Evolutionary conservation across 1,140 invertebrate species (phyloP), one percentile per base, ranked within the genome.

Genomic region (Maniola jurtina): DNA sequence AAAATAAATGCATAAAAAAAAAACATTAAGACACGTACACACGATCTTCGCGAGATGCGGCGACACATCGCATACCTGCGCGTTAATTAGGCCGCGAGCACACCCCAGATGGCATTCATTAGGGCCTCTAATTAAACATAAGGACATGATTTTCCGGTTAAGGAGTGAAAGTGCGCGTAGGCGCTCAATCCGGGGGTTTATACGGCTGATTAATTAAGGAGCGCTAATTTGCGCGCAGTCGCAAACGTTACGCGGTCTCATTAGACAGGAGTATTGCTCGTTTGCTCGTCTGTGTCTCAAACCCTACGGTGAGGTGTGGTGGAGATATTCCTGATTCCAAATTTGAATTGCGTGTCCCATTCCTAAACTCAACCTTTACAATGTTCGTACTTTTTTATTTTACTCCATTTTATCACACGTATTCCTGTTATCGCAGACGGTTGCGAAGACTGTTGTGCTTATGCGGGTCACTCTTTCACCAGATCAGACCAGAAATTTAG

Each of bases 81-180:
- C 69, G 61, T 85, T 84, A 84, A 86, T 86, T 82, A 80, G 80
- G 73, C 71, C 76, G 68, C 71, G 74, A 65, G 68, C 65, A 70
- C 72, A 70, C 80, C 79, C 70, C 76, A 78, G 80, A 83, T 79
- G 81, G 83, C 75, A 82, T 83, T 85, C 81, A 85, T 85, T 85
- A 85, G 72, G 70, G 62, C 61, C 77, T 72, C 77, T 79, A 85
- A 85, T 85, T 85, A 85, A 85, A 80, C 79, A 80, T 76, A 77
- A 76, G 72, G 80, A 79, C 83, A 83, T 79, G 81, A 82, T 81
- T 84, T 81, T 73, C 82, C 80, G 75, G 79, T 81, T 82, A 84
- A 82, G 82, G 72, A 77, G 66, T 68, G 79, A 81, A 81, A 81
- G 76, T 80, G 68, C 72, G 73, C 68, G 73, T 77, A 72, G 80